These are phyloP conservation scores for Myopa tessellatipennis DNA, from an alignment of 2,888 invertebrate genomes.

Conservation along the genomic window DNA sequence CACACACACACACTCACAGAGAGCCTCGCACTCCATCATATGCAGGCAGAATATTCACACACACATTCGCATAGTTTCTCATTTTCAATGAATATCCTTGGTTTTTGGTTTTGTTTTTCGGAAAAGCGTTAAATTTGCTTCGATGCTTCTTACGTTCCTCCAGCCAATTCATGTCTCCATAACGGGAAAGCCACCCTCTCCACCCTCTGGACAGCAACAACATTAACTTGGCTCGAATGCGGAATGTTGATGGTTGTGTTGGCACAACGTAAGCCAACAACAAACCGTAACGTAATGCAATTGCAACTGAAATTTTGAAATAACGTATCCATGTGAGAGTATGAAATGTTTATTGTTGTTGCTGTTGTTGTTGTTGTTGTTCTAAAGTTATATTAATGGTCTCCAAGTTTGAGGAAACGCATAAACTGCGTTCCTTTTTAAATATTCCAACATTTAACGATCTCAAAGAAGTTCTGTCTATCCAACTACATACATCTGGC, in stretches of 20 bases:
- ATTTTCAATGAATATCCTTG: not conserved
- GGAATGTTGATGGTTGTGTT: too few species aligned
- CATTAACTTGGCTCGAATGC: too few species aligned
- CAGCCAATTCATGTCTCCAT: too few species aligned
- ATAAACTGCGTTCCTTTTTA: not conserved
- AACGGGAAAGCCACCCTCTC: too few species aligned
- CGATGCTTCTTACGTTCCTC: not conserved
- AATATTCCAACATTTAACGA: conserved; percentile 21
- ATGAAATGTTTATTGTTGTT: not conserved
- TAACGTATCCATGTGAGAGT: too few species aligned
- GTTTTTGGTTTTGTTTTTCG: conserved; percentile 1
- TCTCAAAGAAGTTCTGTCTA: not conserved
- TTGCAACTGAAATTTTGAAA: not conserved
- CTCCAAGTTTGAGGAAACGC: not conserved
- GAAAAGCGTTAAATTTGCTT: conserved; percentile 21
- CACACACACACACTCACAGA: too few species aligned
- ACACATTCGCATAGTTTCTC: not conserved
- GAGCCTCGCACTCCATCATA: too few species aligned
- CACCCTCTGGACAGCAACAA: too few species aligned
- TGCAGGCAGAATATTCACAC: not conserved
- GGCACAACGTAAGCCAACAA: not conserved
- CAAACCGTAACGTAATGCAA: not conserved
- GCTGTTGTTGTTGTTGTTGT: not conserved
- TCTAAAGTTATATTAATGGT: too few species aligned
- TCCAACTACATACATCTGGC: too few species aligned